Base-by-base conservation (phyloP, 2,797 vertebrate genomes). In the Myotis myotis region DNA sequence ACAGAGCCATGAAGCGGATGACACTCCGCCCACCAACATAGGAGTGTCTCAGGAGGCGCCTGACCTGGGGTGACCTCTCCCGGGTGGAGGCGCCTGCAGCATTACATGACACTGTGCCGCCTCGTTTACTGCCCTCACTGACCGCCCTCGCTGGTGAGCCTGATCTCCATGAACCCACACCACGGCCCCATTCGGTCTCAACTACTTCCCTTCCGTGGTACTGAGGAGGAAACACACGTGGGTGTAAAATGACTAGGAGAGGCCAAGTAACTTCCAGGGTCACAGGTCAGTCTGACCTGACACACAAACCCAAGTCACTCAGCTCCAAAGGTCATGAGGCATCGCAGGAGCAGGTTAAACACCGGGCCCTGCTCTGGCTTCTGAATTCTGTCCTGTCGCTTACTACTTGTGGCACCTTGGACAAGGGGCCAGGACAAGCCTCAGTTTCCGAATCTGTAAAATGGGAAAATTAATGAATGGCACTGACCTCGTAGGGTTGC, bases 11-110 rank as follows among this genome's bases (percentile, higher is more conserved):
- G 41, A 51, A 41, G 17, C n/a, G 2, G n/a, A 8, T 25, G 20
- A 20, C 36, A 33, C 71, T 16, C 47, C 0, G 0, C 57, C 12
- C 36, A 47, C 15, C 5, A 1, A 49, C 7, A 38, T 0, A n/a
- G 13, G 30, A 25, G 22, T 2, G 16, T 19, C 71, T 49, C 49
- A 0, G 0, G 0, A 51, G 79, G 38, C 0, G 0, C 0, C 0
- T 2, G 28, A 41, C 53, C 74, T 4, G 12, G 28, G 41, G 49
- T 13, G 30, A n/a, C 44, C 93, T 64, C 44, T 28, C 10, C 38
- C 0, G 0, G 57, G 38, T 0, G 71, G 23, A 57, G 66, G 84
- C 8, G 22, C 55, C 11, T 51, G 12, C 9, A 25, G 72, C 5
- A 1, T 2, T 23, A 0, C 3, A 5, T 20, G 71, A 47, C 1